Evolutionary conservation across 2,888 invertebrate genomes (phyloP).

Genomic region (Heliothis peltigera): DNA sequence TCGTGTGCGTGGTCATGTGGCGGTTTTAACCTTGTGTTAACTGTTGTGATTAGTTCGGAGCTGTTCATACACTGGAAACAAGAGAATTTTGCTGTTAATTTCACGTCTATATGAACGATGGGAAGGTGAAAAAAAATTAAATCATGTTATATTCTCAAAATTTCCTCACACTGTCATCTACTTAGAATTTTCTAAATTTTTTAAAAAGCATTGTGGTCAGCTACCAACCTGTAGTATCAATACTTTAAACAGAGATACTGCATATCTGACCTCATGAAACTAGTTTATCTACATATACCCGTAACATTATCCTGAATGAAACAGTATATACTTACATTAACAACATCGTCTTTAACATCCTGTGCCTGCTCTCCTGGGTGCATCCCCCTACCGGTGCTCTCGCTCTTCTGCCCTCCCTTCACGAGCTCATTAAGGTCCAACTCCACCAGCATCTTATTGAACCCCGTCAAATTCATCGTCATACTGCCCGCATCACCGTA

Average conservation of each 20-base stretch:
- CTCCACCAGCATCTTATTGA: constrained; percentile 91
- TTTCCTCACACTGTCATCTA: too few species aligned
- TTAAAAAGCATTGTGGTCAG: too few species aligned
- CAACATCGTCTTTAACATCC: constrained; percentile 74
- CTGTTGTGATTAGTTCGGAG: constrained; percentile 81
- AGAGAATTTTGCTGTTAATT: constrained; percentile 8
- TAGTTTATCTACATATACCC: too few species aligned
- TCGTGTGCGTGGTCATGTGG: constrained; percentile 69
- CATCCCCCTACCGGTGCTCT: constrained; percentile 48
- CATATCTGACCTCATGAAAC: too few species aligned
- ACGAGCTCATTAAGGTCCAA: constrained; percentile 89
- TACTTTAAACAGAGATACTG: too few species aligned
- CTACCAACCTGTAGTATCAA: too few species aligned
- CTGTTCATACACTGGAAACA: constrained; percentile 87
- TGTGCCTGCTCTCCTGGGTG: constrained; percentile 71
- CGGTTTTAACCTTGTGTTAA: constrained; percentile 81
- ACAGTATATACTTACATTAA: constrained; percentile 80
- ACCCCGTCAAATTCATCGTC: constrained; percentile 92
- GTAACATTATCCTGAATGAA: neutral
- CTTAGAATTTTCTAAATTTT: too few species aligned
- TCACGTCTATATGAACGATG: neutral
- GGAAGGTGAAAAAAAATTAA: too few species aligned
- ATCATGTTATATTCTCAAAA: too few species aligned
- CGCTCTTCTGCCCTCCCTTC: constrained; percentile 77
- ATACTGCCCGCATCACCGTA: constrained; percentile 92